Evolutionary conservation across 1,140 invertebrate species (phyloP).

Genomic region (Antheraea mylitta): DNA sequence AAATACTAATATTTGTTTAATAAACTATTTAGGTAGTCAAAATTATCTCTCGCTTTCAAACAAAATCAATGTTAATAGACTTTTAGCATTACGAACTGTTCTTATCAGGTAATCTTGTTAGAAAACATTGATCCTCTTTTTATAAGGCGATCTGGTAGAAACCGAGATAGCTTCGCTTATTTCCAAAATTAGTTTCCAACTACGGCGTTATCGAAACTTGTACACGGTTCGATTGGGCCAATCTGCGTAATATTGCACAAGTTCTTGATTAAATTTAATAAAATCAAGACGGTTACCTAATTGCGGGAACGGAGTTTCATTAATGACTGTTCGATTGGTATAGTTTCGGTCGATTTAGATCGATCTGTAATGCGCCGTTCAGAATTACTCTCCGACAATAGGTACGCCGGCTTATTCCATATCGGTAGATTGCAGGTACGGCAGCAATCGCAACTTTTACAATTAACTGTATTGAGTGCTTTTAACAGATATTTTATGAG

Average conservation of each 20-base stretch:
- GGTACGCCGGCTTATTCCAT: background rate
- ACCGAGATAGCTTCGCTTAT: conserved; percentile 67
- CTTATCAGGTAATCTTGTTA: conserved; percentile 45
- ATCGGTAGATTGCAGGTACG: background rate
- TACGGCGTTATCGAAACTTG: conserved; percentile 75
- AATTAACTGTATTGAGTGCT: conserved; percentile 1
- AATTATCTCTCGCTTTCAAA: background rate
- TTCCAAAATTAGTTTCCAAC: conserved; percentile 75
- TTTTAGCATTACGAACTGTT: conserved; percentile 14
- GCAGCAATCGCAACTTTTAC: background rate
- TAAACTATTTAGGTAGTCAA: no score
- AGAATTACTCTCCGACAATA: conserved; percentile 45
- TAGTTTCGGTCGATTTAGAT: conserved; percentile 50
- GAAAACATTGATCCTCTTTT: conserved; percentile 57
- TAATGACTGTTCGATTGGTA: conserved; percentile 74
- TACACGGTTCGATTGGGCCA: conserved; percentile 72
- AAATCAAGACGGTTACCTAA: conserved; percentile 76
- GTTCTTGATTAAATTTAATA: conserved; percentile 79
- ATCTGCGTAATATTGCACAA: conserved; percentile 78
- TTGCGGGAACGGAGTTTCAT: conserved; percentile 71
- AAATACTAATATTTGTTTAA: no score
- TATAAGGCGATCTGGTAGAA: conserved; percentile 56
- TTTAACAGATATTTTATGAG: conserved; percentile 3
- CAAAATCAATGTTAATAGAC: conserved; percentile 20
- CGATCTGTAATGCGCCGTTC: conserved; percentile 44